phyloP scores from a whole-genome alignment of 2,113 vertebrate genomes.

The Neomonachus schauinslandi region DNA sequence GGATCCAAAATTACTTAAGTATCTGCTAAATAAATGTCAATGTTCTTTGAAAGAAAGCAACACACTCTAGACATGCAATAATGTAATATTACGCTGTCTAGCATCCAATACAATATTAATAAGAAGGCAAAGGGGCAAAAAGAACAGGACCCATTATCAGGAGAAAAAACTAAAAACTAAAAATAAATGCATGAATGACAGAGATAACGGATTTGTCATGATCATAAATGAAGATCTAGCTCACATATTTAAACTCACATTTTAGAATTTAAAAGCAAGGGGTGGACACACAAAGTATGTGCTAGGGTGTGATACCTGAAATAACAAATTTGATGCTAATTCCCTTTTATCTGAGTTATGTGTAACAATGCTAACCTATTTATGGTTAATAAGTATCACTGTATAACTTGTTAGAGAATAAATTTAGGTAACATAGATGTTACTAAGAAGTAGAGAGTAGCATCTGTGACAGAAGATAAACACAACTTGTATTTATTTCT shows the following conservation, averaged over 20 bases:
- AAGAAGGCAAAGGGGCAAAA: background rate
- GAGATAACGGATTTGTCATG: background rate
- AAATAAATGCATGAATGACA: background rate
- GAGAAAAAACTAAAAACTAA: background rate
- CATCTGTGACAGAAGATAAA: background rate
- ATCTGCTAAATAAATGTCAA: background rate
- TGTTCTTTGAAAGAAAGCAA: slow-evolving; percentile 23
- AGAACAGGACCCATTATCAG: background rate
- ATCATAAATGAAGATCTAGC: background rate
- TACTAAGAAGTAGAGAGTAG: background rate
- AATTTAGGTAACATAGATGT: background rate
- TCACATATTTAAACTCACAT: background rate
- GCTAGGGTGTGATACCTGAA: background rate
- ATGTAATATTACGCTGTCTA: background rate
- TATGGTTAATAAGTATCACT: background rate
- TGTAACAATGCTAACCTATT: background rate
- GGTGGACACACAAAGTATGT: background rate
- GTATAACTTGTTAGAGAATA: background rate
- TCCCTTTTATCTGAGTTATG: background rate
- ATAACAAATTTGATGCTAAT: background rate
- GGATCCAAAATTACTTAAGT: background rate
- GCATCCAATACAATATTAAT: background rate
- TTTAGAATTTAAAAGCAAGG: background rate
- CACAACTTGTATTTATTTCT: background rate
- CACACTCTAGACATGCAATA: background rate